phyloP scores from a whole-genome alignment of 2,888 invertebrate species.

The Cyaniris semiargus region DNA sequence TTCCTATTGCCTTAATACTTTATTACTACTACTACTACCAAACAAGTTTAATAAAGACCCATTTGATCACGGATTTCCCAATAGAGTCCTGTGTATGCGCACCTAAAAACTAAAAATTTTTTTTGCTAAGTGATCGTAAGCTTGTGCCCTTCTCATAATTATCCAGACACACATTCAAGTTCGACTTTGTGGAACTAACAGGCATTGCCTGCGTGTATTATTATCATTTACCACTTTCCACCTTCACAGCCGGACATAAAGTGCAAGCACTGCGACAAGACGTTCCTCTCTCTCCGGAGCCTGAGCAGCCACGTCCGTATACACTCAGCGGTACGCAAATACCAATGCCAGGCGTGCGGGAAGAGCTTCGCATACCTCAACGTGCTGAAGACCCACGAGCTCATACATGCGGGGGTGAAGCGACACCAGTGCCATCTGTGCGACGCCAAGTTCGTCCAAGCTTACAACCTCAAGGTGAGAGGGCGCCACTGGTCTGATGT shows the following conservation, averaged over 20 bases:
- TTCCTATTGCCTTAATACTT: no score
- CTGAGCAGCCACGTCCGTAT: constrained; percentile 82
- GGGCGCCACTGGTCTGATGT: constrained; percentile 20
- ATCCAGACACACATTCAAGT: no score
- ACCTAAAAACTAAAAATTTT: no score
- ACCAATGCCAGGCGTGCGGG: constrained; percentile 81
- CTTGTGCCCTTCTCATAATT: no score
- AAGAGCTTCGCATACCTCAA: constrained; percentile 84
- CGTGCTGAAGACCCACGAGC: constrained; percentile 85
- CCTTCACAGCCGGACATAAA: constrained; percentile 71
- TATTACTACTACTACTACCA: no score
- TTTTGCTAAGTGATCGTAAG: no score
- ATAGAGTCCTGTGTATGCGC: no score
- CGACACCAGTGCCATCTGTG: constrained; percentile 86
- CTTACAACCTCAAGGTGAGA: constrained; percentile 70
- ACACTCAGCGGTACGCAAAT: constrained; percentile 81
- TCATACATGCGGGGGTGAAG: constrained; percentile 85
- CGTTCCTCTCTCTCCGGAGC: constrained; percentile 78
- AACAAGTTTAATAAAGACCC: no score
- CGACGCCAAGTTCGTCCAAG: constrained; percentile 78
- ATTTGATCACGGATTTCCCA: no score
- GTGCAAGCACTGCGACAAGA: constrained; percentile 70
- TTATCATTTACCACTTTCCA: neutral
- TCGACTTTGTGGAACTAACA: no score
- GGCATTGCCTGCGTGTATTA: neutral